A percentile compares a stretch with the other conserved stretches of the same genome.
phyloP scores from a whole-genome alignment of 2,113 vertebrate species.

The Orthonyx spaldingii region DNA sequence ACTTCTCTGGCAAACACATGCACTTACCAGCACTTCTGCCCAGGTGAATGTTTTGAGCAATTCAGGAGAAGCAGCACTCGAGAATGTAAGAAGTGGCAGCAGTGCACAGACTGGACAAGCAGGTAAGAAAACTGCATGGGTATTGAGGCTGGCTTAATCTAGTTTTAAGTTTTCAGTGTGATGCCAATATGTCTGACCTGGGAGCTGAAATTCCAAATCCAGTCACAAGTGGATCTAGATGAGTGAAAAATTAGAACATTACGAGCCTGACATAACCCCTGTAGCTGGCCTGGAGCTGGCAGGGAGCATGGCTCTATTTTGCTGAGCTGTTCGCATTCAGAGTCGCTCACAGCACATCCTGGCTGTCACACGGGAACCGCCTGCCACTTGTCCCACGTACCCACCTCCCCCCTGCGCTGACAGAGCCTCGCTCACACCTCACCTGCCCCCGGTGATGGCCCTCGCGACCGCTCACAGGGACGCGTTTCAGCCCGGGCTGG shows the following conservation, averaged over 20 bases:
- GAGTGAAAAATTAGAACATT: not conserved
- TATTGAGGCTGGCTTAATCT: not conserved
- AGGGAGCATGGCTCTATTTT: accelerated
- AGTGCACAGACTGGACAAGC: not conserved
- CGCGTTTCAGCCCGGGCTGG: accelerated
- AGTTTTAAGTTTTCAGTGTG: not conserved
- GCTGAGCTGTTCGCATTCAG: not conserved
- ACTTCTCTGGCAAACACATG: not conserved
- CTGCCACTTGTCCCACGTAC: accelerated
- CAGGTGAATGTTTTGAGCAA: accelerated
- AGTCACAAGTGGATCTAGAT: accelerated
- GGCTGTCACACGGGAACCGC: not conserved
- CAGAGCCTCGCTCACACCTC: not conserved
- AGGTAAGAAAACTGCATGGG: not conserved
- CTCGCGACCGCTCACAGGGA: not conserved
- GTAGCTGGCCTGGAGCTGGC: not conserved
- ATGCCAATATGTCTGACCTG: not conserved
- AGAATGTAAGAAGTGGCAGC: not conserved
- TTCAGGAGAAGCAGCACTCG: not conserved
- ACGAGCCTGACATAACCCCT: accelerated
- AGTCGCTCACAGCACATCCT: not conserved
- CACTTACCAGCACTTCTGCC: not conserved
- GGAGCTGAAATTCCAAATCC: not conserved
- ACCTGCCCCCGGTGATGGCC: not conserved
- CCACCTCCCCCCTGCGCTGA: not conserved